Base-by-base conservation (phyloP, 2,888 invertebrate genomes). In the Caenorhabditis angaria region DNA sequence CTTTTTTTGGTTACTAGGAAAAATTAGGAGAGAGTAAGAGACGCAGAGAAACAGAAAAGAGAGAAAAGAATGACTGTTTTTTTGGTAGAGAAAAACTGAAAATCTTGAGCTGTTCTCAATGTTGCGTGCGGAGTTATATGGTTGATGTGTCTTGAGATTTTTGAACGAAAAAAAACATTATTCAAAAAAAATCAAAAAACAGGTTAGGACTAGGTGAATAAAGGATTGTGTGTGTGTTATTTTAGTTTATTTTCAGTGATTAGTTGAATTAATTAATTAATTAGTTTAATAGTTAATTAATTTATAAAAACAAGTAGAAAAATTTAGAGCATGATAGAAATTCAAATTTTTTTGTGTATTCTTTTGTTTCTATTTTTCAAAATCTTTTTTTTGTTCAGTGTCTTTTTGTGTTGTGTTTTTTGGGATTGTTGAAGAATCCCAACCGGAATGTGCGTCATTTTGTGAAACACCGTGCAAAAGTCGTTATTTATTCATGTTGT, bases 301-400 rank as follows among this genome's bases (percentile, higher is more conserved):
- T n/a, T n/a, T n/a, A n/a, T n/a, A n/a, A n/a, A n/a, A n/a, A n/a
- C n/a, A n/a, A n/a, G n/a, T n/a, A n/a, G n/a, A n/a, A n/a, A n/a
- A n/a, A n/a, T n/a, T n/a, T n/a, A n/a, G n/a, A n/a, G n/a, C n/a
- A n/a, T n/a, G n/a, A n/a, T n/a, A n/a, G n/a, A n/a, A n/a, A n/a
- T n/a, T n/a, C n/a, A n/a, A n/a, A n/a, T n/a, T n/a, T n/a, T n/a
- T n/a, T n/a, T n/a, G n/a, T n/a, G n/a, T n/a, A n/a, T n/a, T n/a
- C n/a, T n/a, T n/a, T n/a, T n/a, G 10, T 48, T 57, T 57, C 57
- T 64, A 48, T 54, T 51, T 64, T 57, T 47, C 25, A 32, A 24
- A 12, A 32, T 64, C 51, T 56, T 64, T 64, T 32, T 64, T 6
- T 25, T 1, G n/a, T 53, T 41, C 41, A 41, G 32, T 41, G 41